Conservation (phyloP, 2,888 invertebrate species). For the Epistrophe grossulariae region DNA sequence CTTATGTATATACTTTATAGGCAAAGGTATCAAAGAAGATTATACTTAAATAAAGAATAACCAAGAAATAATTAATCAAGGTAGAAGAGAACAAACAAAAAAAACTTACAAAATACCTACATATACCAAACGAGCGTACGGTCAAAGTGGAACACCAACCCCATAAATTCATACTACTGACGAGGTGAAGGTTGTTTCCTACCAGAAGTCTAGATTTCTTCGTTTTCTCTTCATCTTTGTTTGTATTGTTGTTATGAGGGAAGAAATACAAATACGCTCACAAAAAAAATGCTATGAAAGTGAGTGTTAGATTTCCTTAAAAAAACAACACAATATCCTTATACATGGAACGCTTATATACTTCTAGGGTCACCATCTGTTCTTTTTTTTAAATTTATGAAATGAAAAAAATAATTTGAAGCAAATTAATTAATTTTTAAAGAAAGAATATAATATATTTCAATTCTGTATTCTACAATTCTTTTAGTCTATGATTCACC, state of each 20-base stretch:
- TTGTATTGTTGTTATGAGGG: background rate
- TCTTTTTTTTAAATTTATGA: background rate
- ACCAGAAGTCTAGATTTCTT: slow-evolving; percentile 43
- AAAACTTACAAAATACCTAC: slow-evolving; percentile 33
- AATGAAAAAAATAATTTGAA: background rate
- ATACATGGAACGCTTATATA: background rate
- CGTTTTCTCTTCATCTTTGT: slow-evolving; percentile 11
- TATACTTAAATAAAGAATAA: slow-evolving; percentile 8
- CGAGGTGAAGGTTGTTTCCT: slow-evolving; percentile 69
- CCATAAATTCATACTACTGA: slow-evolving; percentile 57
- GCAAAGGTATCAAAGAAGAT: slow-evolving; percentile 25
- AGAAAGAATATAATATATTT: background rate
- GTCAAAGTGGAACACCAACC: slow-evolving; percentile 68
- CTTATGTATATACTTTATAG: background rate
- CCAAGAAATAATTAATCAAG: slow-evolving; percentile 63
- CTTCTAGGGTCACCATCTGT: background rate
- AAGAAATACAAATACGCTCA: slow-evolving; percentile 30
- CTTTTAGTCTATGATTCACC: too few species aligned
- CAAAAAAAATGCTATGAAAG: background rate
- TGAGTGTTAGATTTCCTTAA: slow-evolving; percentile 30
- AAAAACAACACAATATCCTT: background rate
- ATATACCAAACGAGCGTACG: background rate
- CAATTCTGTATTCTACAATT: too few species aligned
- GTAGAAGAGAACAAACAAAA: slow-evolving; percentile 6
- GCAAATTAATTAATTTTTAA: background rate